Evolutionary conservation across 2,113 vertebrate genomes (phyloP).

Genomic region (Pachycephala philippinensis): DNA sequence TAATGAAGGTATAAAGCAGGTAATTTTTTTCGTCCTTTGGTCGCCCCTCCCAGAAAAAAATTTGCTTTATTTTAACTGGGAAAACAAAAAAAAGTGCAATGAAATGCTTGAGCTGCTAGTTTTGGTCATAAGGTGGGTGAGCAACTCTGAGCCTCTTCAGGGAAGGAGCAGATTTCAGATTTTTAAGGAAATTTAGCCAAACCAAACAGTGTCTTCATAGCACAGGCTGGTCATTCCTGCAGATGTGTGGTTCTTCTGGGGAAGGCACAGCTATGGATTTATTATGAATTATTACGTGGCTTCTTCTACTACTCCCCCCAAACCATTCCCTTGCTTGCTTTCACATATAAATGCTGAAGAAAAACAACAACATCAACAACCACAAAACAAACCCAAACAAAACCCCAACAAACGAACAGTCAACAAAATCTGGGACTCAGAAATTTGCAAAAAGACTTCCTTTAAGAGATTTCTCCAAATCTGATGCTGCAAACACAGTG

Average conservation of each 20-base stretch:
- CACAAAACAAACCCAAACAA: background rate
- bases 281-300: background rate
- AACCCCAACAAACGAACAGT: background rate
- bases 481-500: background rate
- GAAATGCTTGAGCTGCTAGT: background rate
- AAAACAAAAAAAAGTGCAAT: background rate
- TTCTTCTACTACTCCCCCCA: background rate
- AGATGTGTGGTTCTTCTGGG: background rate
- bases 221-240: background rate
- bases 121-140: slow-evolving; percentile 5
- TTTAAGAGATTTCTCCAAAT: background rate
- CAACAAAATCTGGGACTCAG: background rate
- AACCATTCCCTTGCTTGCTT: background rate
- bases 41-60: background rate
- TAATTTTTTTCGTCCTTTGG: background rate
- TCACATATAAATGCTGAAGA: background rate
- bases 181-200: slow-evolving; percentile 41
- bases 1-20: slow-evolving; percentile 30
- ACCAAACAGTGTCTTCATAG: background rate
- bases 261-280: background rate
- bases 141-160: slow-evolving; percentile 6
- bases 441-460: background rate
- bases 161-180: slow-evolving; percentile 2
- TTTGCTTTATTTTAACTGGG: background rate
- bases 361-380: background rate